Evolutionary conservation across 1,140 invertebrate species (phyloP), one percentile per base, ranked within the genome.

Genomic region (Apocrypta bakeri): DNA sequence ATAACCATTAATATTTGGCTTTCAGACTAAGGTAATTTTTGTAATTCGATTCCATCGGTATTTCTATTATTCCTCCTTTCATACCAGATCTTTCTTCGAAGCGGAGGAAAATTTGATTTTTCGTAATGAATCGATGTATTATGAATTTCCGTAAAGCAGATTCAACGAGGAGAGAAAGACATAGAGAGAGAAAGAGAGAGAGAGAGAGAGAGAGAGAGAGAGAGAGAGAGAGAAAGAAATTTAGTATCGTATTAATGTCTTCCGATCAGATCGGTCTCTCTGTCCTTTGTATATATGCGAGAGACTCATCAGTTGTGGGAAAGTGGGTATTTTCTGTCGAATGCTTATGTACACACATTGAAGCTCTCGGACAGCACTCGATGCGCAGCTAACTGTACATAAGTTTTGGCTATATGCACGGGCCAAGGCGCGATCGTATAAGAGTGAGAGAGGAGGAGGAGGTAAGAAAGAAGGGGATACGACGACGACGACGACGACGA

Each of bases 361-460:
- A 37, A 37, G 9, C 33, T 56, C n/a, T n/a, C n/a, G 85, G 85
- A 68, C 82, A 87, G 83, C 81, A 85, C 88, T 88, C 84, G 87
- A 88, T 86, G 87, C 86, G 86, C 85, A 87, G 88, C 84, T 89
- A 91, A 90, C 88, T 89, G 88, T 90, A 89, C 88, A 89, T 88
- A 91, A 91, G 88, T 91, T 56, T 91, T 88, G 88, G 87, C 89
- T 90, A 90, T 90, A 90, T 89, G 90, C 87, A 87, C 85, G 86
- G 86, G 86, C 86, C 90, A 90, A 91, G 90, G n/a, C 88, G 87
- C 85, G 86, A 82, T 86, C 83, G 42, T 14, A 42, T 12, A 79
- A 79, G 76, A 66, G 80, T 79, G 78, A 76, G 71, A 21, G 68
- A 80, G 74, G 82, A 73, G 81, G 81, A 63, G 72, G 71, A 81